Conservation (phyloP, 30 jellyfish, hydroid and myxozoan genomes). For the Morbakka virulenta region DNA sequence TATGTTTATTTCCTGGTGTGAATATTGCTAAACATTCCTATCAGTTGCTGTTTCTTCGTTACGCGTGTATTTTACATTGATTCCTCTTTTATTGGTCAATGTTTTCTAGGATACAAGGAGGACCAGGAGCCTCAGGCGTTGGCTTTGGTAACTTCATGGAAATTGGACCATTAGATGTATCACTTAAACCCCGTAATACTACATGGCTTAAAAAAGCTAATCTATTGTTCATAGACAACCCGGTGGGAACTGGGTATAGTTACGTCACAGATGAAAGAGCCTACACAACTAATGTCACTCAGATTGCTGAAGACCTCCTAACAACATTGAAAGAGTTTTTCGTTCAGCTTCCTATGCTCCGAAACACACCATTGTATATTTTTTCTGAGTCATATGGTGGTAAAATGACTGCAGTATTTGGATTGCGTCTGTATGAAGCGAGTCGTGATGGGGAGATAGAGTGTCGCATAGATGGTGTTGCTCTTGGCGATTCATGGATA, state of each 20-base stretch:
- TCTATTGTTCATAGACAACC: constrained; percentile 79
- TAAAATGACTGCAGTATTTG: constrained; percentile 88
- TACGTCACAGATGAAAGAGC: constrained; percentile 68
- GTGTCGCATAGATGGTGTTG: constrained; percentile 78
- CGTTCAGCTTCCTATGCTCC: constrained; percentile 32
- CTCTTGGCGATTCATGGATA: constrained; percentile 93
- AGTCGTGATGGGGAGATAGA: constrained; percentile 38
- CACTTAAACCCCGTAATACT: constrained; percentile 67
- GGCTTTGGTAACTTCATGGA: constrained; percentile 87
- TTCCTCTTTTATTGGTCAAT: too few relatives aligned
- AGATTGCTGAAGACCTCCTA: constrained; percentile 80
- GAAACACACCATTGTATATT: constrained; percentile 56
- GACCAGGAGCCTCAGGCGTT: constrained; percentile 92
- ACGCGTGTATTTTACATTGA: too few relatives aligned
- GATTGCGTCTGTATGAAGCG: constrained; percentile 52
- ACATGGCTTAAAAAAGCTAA: constrained; percentile 74
- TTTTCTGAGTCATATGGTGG: constrained; percentile 93
- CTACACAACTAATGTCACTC: constrained; percentile 66
- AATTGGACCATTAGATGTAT: constrained; percentile 77
- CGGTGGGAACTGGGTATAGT: constrained; percentile 94
- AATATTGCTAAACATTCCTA: too few relatives aligned
- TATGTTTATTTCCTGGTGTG: too few relatives aligned
- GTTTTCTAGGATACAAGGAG: constrained; percentile 97
- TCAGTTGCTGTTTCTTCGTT: too few relatives aligned
- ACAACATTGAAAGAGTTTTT: constrained; percentile 53